A percentile compares a stretch with the other conserved stretches of the same genome.
Evolutionary conservation across 2,888 invertebrate species (phyloP).

Genomic region (Masnerella sp.): DNA sequence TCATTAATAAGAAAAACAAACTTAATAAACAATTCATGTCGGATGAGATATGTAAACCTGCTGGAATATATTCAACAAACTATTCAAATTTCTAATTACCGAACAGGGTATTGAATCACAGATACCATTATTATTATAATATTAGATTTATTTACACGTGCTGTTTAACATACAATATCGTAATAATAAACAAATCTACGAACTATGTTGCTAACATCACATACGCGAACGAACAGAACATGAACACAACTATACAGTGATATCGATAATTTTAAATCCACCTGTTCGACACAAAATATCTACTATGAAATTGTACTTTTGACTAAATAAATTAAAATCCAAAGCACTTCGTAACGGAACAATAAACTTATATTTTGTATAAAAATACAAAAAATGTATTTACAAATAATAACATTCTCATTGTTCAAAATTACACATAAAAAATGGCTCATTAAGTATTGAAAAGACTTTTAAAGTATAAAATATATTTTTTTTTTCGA

Average conservation of each 20-base stretch:
- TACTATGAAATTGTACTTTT: not conserved
- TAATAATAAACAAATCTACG: constrained; percentile 10
- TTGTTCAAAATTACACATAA: no score
- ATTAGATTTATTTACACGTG: constrained; percentile 1
- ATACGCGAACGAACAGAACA: constrained; percentile 14
- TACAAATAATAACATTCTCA: not conserved
- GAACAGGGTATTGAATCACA: no score
- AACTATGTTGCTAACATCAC: constrained; percentile 15
- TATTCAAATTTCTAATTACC: no score
- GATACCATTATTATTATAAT: no score
- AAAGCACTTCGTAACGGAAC: constrained; percentile 3
- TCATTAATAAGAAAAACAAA: no score
- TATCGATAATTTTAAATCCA: constrained; percentile 1
- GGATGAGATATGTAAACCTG: no score
- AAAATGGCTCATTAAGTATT: no score
- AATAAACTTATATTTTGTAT: constrained; percentile 1
- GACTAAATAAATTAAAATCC: not conserved
- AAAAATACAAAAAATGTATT: constrained; percentile 19
- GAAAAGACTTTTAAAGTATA: no score
- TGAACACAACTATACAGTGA: constrained; percentile 13
- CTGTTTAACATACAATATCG: constrained; percentile 2
- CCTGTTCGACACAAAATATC: not conserved
- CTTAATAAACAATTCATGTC: no score
- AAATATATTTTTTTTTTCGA: no score
- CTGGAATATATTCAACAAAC: no score